Conservation (phyloP, 2,888 invertebrate species). For the Asteroscopus sphinx region DNA sequence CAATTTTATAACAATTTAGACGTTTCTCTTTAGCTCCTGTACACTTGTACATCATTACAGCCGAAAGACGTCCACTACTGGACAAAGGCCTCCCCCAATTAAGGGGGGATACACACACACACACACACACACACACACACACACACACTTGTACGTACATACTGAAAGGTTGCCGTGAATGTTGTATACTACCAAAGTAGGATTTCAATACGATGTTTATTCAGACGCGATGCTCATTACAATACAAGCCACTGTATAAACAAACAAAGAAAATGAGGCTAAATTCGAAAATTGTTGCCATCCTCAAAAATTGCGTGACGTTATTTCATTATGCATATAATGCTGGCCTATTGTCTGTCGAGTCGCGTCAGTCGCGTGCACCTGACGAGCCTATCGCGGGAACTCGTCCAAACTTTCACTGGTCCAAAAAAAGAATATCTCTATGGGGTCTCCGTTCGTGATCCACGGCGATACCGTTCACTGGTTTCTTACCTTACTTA, state of each 20-base stretch:
- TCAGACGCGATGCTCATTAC: slow-evolving; percentile 9
- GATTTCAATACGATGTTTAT: neutral
- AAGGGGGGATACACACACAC: too few relatives aligned
- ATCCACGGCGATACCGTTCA: slow-evolving; percentile 75
- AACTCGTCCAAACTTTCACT: slow-evolving; percentile 78
- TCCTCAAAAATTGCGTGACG: slow-evolving; percentile 56
- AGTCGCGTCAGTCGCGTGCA: too few relatives aligned
- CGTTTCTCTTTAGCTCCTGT: too few relatives aligned
- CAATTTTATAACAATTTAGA: too few relatives aligned
- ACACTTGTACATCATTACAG: too few relatives aligned
- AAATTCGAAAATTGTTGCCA: slow-evolving; percentile 57
- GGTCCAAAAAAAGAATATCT: slow-evolving; percentile 61
- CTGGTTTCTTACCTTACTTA: slow-evolving; percentile 53
- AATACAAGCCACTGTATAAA: slow-evolving; percentile 21
- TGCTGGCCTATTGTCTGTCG: slow-evolving; percentile 63
- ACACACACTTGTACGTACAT: too few relatives aligned
- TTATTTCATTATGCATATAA: slow-evolving; percentile 60
- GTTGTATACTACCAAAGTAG: neutral
- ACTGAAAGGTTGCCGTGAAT: neutral
- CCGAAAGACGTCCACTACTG: too few relatives aligned
- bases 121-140: too few relatives aligned
- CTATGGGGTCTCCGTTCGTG: slow-evolving; percentile 65
- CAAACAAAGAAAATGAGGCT: slow-evolving; percentile 48
- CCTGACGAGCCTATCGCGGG: slow-evolving; percentile 56
- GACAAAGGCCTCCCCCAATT: too few relatives aligned